Percentiles rank a stretch among this genome's conserved stretches.
These are phyloP conservation scores for Drosophila bifasciata DNA, from an alignment of 1,140 invertebrate genomes.

Conservation along the genomic window DNA sequence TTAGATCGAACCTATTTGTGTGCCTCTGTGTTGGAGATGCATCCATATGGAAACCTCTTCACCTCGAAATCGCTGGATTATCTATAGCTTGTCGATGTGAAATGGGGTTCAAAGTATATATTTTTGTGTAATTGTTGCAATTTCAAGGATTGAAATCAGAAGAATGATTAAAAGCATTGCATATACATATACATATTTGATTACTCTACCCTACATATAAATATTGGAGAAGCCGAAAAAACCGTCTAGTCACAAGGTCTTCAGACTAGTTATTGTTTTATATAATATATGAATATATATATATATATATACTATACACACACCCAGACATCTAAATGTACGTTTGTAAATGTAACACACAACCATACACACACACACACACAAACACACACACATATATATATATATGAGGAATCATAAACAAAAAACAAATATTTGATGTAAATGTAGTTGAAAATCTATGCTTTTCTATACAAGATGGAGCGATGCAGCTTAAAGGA, in stretches of 20 bases:
- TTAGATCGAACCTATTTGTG: conserved; percentile 55
- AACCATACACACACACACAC: conserved; percentile 31
- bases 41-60: conserved; percentile 21
- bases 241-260: conserved; percentile 82
- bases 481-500: conserved; percentile 45
- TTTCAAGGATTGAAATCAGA: conserved; percentile 21
- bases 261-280: conserved; percentile 83
- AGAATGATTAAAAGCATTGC: conserved; percentile 14
- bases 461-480: conserved; percentile 48
- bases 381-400: conserved; percentile 29
- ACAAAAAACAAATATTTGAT: conserved; percentile 42
- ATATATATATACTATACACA: conserved; percentile 16
- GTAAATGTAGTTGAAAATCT: conserved; percentile 42
- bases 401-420: conserved; percentile 48
- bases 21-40: conserved; percentile 43
- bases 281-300: conserved; percentile 41
- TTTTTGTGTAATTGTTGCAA: conserved; percentile 11
- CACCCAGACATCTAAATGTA: conserved; percentile 50
- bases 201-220: conserved; percentile 42
- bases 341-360: conserved; percentile 55
- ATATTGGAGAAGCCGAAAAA: conserved; percentile 64
- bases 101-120: conserved; percentile 5
- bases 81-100: conserved; percentile 1
- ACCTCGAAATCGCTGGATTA: conserved; percentile 5
- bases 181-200: conserved; percentile 47